phyloP scores from a whole-genome alignment of 2,888 invertebrate species.

The Melangyna quadrimaculata region DNA sequence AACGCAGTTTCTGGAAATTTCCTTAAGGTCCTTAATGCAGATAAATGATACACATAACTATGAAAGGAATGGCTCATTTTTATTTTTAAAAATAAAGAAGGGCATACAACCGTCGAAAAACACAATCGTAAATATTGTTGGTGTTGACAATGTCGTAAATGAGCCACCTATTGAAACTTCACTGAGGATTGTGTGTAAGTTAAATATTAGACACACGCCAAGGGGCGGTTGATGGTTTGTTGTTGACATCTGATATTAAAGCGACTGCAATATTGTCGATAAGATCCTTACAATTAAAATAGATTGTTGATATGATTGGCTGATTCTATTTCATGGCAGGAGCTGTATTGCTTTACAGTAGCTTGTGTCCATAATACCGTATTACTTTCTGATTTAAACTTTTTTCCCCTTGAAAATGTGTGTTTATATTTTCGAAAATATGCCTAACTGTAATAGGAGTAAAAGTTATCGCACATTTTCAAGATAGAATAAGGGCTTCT shows the following conservation, averaged over 20 bases:
- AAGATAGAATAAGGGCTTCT: too few species aligned
- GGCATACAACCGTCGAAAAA: background rate
- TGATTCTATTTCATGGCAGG: background rate
- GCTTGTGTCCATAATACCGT: too few species aligned
- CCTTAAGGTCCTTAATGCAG: conserved; percentile 17
- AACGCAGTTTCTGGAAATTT: background rate
- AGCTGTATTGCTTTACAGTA: background rate
- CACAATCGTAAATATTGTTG: conserved; percentile 23
- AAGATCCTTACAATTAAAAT: background rate
- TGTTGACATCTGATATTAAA: background rate
- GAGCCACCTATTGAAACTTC: conserved; percentile 35
- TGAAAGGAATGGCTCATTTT: conserved; percentile 21
- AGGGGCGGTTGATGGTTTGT: background rate
- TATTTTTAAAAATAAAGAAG: background rate
- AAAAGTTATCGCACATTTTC: too few species aligned
- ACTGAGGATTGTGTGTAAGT: conserved; percentile 9
- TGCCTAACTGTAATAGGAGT: too few species aligned
- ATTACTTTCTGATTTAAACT: too few species aligned
- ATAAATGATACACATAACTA: conserved; percentile 29
- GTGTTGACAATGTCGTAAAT: conserved; percentile 57
- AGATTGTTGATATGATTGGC: background rate
- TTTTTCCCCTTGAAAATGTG: background rate
- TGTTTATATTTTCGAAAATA: too few species aligned
- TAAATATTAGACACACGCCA: conserved; percentile 12
- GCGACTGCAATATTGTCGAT: background rate